A percentile compares a stretch with the other conserved stretches of the same genome.
These are phyloP conservation scores for Sebastes oblongus DNA, from an alignment of 2,797 vertebrate species.

Conservation along the genomic window DNA sequence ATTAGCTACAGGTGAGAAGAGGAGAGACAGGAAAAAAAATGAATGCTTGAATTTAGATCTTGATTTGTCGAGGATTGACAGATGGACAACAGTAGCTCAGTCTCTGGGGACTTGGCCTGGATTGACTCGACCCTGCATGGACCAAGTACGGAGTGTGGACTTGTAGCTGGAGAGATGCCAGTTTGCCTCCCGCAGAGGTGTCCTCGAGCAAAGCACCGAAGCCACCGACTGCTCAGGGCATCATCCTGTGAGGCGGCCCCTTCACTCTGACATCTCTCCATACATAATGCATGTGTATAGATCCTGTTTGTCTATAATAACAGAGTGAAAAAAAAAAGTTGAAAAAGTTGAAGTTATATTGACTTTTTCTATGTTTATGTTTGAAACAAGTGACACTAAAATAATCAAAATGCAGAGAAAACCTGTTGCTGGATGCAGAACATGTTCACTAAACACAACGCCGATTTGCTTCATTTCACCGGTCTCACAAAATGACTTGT, in stretches of 20 bases:
- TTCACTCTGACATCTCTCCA: not conserved
- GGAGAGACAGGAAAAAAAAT: not conserved
- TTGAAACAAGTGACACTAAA: not conserved
- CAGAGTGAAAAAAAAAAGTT: not conserved
- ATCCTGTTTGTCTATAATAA: not conserved
- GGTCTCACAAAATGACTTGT: slow-evolving; percentile 11
- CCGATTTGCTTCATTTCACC: slow-evolving; percentile 28
- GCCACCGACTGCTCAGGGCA: not conserved
- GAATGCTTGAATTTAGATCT: not conserved
- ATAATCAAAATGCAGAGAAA: slow-evolving; percentile 15
- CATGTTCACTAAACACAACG: slow-evolving; percentile 14
- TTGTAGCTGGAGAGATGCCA: not conserved
- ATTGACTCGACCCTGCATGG: not conserved
- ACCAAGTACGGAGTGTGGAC: not conserved
- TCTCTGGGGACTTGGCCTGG: no score
- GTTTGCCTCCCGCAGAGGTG: not conserved
- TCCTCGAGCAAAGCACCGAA: not conserved
- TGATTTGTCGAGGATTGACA: not conserved
- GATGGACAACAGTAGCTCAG: not conserved
- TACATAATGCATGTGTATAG: not conserved
- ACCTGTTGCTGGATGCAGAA: slow-evolving; percentile 28
- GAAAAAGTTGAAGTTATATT: not conserved
- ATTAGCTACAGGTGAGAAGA: slow-evolving; percentile 79
- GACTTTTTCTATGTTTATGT: not conserved
- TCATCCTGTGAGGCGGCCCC: not conserved